Base-by-base conservation (phyloP, 53 echinoderm and acorn worm genomes). In the Arbacia lixula region DNA sequence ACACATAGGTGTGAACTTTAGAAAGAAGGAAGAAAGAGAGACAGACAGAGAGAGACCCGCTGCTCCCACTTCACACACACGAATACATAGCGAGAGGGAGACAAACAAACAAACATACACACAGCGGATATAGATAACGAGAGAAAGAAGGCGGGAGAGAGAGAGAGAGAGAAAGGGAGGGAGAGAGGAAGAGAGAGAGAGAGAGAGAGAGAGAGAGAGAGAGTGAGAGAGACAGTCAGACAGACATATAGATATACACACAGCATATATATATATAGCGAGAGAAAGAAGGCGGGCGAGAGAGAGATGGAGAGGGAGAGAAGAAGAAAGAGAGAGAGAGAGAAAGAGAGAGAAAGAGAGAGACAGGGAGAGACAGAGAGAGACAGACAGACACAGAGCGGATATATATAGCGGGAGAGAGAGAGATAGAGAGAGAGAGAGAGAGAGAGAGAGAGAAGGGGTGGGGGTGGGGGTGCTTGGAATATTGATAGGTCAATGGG, bases 401-500 rank as follows among this genome's bases (percentile, higher is more conserved):
- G 77, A 37, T 60, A 77, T 37, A 21, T 77, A 57, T 54, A 28
- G n/a, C n/a, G n/a, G n/a, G n/a, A n/a, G n/a, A n/a, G 8, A 56
- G 4, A 56, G 5, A 56, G 5, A 24, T n/a, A 16, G 26, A 16
- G 56, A 56, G 5, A 26, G 25, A 6, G 56, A 6, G 20, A 55
- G 56, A 21, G 25, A 55, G 56, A 8, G 25, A 20, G 21, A 24
- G 4, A 56, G 8, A 56, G 22, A 56, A 56, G 9, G 10, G 21
- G 26, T 24, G 26, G 26, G 10, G 56, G 22, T 24, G 25, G 8
- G 8, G 8, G 25, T 2, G 25, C 20, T 19, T 17, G 19, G 53
- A 58, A 36, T 77, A 77, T 58, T 77, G 58, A 36, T 58, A 58
- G 77, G 77, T 58, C 77, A 77, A 77, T 43, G 39, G 60, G 37